Percentiles rank a stretch among this genome's conserved stretches.
Evolutionary conservation across 2,888 invertebrate species (phyloP).

Genomic region (Phrixothrix hirtus): DNA sequence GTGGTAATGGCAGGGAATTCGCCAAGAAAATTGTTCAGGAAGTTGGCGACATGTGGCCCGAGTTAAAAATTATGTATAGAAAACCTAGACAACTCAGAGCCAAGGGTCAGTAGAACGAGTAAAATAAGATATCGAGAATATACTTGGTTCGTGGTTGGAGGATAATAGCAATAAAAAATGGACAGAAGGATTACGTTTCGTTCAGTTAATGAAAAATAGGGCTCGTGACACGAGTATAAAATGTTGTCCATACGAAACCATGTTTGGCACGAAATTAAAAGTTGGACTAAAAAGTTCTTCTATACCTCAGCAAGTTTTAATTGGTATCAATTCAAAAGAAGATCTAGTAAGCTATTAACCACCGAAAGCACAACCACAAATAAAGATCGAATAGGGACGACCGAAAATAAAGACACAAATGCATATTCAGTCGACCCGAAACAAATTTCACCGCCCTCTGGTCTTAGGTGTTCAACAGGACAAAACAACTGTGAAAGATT

Average conservation of each 20-base stretch:
- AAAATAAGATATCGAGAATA: constrained; percentile 48
- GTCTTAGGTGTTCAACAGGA: too few species aligned
- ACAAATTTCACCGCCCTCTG: not conserved
- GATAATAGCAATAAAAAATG: constrained; percentile 18
- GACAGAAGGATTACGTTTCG: too few species aligned
- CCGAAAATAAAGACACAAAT: not conserved
- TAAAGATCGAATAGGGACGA: not conserved
- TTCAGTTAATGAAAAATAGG: too few species aligned
- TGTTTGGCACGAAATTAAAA: constrained; percentile 40
- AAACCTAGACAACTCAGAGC: constrained; percentile 43
- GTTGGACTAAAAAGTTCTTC: too few species aligned
- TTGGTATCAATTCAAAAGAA: constrained; percentile 9
- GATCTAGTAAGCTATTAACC: too few species aligned
- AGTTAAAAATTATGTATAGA: constrained; percentile 9
- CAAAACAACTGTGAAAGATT: too few species aligned
- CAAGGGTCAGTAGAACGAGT: too few species aligned
- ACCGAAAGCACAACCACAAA: not conserved
- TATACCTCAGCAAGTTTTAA: constrained; percentile 12
- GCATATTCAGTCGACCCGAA: not conserved
- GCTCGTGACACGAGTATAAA: constrained; percentile 47
- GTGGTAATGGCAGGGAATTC: constrained; percentile 35
- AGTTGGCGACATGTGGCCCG: constrained; percentile 41
- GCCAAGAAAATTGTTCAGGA: constrained; percentile 26
- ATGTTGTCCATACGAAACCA: constrained; percentile 46
- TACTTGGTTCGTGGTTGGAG: too few species aligned